These are phyloP conservation scores for Rhinoraja longicauda DNA, from an alignment of 2,797 vertebrate genomes.

Conservation along the genomic window DNA sequence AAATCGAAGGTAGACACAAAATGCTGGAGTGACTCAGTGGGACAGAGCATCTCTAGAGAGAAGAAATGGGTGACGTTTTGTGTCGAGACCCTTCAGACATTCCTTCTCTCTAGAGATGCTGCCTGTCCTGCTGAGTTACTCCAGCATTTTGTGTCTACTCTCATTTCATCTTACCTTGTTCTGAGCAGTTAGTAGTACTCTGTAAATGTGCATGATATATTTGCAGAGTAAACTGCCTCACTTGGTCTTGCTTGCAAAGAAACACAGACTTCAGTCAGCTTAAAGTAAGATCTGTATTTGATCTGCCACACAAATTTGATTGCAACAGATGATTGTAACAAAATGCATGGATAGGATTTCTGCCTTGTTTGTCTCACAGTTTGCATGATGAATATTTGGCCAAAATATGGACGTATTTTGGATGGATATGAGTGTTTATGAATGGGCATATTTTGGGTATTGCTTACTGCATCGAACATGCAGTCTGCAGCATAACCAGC, in stretches of 20 bases:
- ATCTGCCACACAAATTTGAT: not conserved
- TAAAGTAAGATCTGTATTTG: not conserved
- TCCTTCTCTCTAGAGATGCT: no score
- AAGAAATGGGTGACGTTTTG: no score
- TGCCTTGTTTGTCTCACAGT: not conserved
- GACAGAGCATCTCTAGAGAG: no score
- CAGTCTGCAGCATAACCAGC: not conserved
- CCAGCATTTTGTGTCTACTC: no score
- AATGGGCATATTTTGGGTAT: not conserved
- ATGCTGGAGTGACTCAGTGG: no score
- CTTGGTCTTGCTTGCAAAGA: not conserved
- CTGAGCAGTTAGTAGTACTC: not conserved
- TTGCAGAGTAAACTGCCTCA: not conserved
- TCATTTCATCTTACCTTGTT: not conserved
- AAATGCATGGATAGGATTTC: not conserved
- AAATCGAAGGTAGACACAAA: no score
- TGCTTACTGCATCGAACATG: not conserved
- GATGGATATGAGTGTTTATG: not conserved
- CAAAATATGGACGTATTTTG: not conserved
- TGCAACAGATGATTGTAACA: not conserved
- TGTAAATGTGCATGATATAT: not conserved
- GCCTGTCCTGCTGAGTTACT: no score
- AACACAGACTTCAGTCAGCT: not conserved
- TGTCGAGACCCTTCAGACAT: no score
- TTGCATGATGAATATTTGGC: not conserved